Conservation (phyloP, 1,140 invertebrate species). For the Luehdorfia chinensis region DNA sequence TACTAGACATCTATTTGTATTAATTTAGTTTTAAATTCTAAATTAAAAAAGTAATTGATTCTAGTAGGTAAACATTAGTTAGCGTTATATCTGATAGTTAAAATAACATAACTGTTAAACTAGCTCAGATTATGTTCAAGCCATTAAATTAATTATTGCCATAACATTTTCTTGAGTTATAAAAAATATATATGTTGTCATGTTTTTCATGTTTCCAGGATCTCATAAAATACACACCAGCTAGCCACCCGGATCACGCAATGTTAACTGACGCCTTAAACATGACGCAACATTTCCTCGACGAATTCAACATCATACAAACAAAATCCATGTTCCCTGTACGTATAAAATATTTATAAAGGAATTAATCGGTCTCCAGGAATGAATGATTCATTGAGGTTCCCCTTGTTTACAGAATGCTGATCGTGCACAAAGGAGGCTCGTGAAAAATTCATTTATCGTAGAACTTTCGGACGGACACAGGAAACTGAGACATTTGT, state of each 20-base stretch:
- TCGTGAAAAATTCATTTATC: conserved; percentile 96
- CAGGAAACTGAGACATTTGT: conserved; percentile 93
- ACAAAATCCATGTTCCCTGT: conserved; percentile 90
- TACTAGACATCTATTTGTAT: too few species aligned
- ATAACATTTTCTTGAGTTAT: too few species aligned
- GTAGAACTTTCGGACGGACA: conserved; percentile 93
- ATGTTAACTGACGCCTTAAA: conserved; percentile 89
- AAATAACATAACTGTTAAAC: too few species aligned
- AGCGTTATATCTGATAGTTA: too few species aligned
- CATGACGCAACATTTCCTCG: conserved; percentile 93
- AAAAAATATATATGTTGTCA: too few species aligned
- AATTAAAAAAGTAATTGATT: too few species aligned
- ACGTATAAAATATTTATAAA: conserved; percentile 52
- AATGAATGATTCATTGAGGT: not conserved
- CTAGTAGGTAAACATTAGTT: too few species aligned
- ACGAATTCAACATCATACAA: conserved; percentile 94
- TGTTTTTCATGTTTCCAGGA: conserved; percentile 84
- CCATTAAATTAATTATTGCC: too few species aligned
- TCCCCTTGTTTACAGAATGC: conserved; percentile 78
- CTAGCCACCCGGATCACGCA: conserved; percentile 89
- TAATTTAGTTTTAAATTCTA: too few species aligned
- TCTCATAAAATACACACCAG: conserved; percentile 92
- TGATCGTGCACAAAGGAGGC: conserved; percentile 87
- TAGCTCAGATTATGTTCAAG: too few species aligned
- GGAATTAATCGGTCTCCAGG: too few species aligned